phyloP scores from a whole-genome alignment of 2,888 invertebrate species.

The Zootermopsis nevadensis region DNA sequence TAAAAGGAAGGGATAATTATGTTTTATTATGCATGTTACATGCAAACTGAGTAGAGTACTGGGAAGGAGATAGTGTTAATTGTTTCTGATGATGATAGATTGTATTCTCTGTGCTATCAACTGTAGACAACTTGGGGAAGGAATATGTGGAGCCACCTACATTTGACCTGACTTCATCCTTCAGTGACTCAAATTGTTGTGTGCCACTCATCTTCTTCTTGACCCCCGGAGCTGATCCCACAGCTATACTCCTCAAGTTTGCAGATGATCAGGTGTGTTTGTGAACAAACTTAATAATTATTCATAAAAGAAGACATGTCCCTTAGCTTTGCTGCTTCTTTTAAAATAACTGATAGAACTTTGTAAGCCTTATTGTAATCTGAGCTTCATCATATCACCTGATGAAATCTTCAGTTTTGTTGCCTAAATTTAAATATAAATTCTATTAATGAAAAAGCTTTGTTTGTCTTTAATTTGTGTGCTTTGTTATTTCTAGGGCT shows the following conservation, averaged over 20 bases:
- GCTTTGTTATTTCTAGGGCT: slow-evolving; percentile 66
- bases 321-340: not conserved
- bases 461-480: too few species aligned
- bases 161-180: slow-evolving; percentile 87
- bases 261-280: slow-evolving; percentile 81
- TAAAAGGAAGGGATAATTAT: too few species aligned
- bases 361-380: not conserved
- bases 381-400: too few species aligned
- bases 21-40: too few species aligned
- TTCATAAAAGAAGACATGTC: not conserved
- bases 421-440: too few species aligned
- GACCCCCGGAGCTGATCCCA: slow-evolving; percentile 94
- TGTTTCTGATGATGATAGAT: too few species aligned
- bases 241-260: slow-evolving; percentile 87
- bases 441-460: too few species aligned
- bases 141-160: slow-evolving; percentile 90
- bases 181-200: slow-evolving; percentile 84
- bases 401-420: too few species aligned
- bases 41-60: too few species aligned
- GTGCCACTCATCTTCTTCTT: slow-evolving; percentile 92
- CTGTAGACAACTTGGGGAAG: slow-evolving; percentile 75
- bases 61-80: too few species aligned
- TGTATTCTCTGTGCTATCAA: not conserved
- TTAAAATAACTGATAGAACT: not conserved
- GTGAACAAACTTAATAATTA: not conserved